A percentile compares a stretch with the other conserved stretches of the same genome.
Conservation (phyloP, 37 sponge, comb jelly and placozoan genomes). For the Axinella damicornis region DNA sequence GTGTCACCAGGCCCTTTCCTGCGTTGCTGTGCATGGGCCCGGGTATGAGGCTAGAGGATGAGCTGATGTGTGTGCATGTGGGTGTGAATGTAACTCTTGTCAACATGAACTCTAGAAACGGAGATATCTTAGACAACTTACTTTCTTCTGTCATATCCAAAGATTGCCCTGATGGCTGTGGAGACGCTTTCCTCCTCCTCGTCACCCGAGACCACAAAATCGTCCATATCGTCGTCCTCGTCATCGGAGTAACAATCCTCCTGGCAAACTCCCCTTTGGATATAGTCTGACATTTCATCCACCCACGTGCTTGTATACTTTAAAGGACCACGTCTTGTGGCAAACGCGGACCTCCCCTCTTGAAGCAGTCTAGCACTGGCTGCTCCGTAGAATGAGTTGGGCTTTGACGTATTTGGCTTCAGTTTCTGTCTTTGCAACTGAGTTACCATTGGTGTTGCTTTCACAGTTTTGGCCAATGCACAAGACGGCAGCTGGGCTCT, state of each 20-base stretch:
- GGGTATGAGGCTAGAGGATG: too few species aligned
- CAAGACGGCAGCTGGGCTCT: too few species aligned
- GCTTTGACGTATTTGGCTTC: background rate
- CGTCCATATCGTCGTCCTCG: conserved; percentile 61
- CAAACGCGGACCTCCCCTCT: background rate
- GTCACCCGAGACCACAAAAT: conserved; percentile 53
- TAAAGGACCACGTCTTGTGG: background rate
- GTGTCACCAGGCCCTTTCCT: too few species aligned
- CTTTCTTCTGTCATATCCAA: conserved; percentile 74
- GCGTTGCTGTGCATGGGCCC: too few species aligned
- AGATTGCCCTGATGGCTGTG: conserved; percentile 69
- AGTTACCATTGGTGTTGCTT: too few species aligned
- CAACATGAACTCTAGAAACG: too few species aligned
- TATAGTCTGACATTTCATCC: conserved; percentile 49
- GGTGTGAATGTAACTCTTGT: too few species aligned
- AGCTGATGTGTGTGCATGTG: too few species aligned
- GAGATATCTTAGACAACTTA: background rate
- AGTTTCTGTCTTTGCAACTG: background rate
- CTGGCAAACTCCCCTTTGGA: background rate
- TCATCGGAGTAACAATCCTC: conserved; percentile 38
- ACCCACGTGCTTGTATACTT: conserved; percentile 45
- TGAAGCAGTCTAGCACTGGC: background rate
- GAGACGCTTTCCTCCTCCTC: conserved; percentile 63
- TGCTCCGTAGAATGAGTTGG: conserved; percentile 37
- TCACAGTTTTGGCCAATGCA: too few species aligned